Percentiles rank a stretch among this genome's conserved stretches.
phyloP scores from a whole-genome alignment of 2,797 vertebrate genomes.

The Aotus griseimembra region DNA sequence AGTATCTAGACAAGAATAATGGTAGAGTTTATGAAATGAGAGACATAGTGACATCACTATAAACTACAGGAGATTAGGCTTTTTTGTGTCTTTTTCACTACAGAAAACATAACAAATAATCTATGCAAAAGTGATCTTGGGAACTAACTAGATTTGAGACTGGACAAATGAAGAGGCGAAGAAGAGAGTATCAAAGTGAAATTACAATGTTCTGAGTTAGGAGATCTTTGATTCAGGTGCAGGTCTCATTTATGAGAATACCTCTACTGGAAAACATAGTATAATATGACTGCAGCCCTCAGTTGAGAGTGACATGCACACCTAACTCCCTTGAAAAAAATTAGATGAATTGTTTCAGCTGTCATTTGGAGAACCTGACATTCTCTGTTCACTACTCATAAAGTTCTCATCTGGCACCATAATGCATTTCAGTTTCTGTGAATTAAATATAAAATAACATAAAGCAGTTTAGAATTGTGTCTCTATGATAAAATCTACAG shows the following conservation, averaged over 20 bases:
- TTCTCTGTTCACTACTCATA: background rate
- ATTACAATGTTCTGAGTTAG: background rate
- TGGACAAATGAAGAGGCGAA: background rate
- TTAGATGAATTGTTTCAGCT: background rate
- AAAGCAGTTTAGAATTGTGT: background rate
- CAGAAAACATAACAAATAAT: background rate
- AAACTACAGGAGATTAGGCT: background rate
- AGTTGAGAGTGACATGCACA: background rate
- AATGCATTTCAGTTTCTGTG: background rate
- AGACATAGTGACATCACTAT: background rate
- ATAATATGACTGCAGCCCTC: background rate
- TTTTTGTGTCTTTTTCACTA: background rate
- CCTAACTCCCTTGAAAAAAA: background rate
- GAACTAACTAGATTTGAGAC: background rate
- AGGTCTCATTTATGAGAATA: constrained; percentile 5
- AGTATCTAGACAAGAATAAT: background rate
- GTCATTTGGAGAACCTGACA: background rate
- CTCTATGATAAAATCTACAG: background rate
- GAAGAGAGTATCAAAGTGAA: background rate
- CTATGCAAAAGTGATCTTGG: background rate
- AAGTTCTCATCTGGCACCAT: background rate
- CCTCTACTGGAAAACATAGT: background rate
- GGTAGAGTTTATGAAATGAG: background rate
- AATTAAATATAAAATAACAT: background rate
- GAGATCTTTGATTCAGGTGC: background rate